Evolutionary conservation across 2,113 vertebrate genomes (phyloP).

Genomic region (Tenebrosternarchus preto): DNA sequence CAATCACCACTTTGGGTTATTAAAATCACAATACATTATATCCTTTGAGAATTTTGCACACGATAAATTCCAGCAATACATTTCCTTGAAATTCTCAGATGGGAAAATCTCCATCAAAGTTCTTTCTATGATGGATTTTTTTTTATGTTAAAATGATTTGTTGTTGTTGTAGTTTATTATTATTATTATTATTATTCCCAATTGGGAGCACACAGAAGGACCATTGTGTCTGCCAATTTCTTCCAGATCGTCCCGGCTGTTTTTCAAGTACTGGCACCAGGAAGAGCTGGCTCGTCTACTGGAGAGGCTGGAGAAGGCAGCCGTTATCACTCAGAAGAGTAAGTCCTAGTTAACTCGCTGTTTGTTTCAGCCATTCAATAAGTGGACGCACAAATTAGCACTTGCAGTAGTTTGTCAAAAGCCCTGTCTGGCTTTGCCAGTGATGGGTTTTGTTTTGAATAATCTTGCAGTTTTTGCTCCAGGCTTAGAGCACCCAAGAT

Average conservation of each 20-base stretch:
- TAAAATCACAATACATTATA: not conserved
- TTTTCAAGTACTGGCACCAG: constrained; percentile 81
- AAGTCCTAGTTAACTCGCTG: constrained; percentile 37
- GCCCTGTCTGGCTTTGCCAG: not conserved
- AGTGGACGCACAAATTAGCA: not conserved
- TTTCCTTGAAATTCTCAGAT: not conserved
- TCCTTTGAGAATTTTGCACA: too few species aligned
- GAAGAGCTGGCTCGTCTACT: constrained; percentile 68
- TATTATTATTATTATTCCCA: too few species aligned
- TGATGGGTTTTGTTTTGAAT: not conserved
- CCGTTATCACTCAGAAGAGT: constrained; percentile 75
- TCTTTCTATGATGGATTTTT: too few species aligned
- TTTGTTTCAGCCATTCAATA: not conserved
- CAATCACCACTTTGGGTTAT: not conserved
- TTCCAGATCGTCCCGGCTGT: constrained; percentile 72
- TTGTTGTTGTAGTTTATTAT: not conserved
- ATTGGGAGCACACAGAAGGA: not conserved
- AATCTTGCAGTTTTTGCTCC: not conserved
- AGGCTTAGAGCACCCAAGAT: not conserved
- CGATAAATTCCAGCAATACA: not conserved
- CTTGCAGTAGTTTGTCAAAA: not conserved
- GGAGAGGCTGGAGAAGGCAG: constrained; percentile 65
- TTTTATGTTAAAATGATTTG: too few species aligned
- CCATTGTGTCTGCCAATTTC: not conserved
- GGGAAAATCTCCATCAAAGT: not conserved